Conservation (phyloP, 2,888 invertebrate species). For the Acanthococcus lagerstroemiae region DNA sequence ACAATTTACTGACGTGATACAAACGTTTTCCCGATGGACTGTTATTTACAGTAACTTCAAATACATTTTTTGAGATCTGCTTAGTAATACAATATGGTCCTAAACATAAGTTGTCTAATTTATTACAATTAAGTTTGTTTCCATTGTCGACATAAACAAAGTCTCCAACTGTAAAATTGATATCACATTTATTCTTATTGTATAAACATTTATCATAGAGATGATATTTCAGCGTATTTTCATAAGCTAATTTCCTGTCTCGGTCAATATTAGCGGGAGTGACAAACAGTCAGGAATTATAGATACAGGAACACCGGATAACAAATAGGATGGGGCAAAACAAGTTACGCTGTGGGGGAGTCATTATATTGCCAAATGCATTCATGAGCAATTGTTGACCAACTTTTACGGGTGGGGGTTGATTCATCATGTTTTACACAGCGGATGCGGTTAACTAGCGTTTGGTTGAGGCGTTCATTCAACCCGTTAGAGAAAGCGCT, state of each 20-base stretch:
- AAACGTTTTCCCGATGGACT: not conserved
- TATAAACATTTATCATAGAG: not conserved
- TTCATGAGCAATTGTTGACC: not conserved
- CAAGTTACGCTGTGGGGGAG: not conserved
- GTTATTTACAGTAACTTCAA: not conserved
- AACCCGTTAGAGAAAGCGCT: not conserved
- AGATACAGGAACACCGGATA: not conserved
- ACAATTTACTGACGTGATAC: not conserved
- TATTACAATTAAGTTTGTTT: not conserved
- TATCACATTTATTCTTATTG: not conserved
- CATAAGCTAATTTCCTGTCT: not conserved
- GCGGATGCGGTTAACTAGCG: not conserved
- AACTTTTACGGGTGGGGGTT: not conserved
- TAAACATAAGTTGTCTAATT: not conserved
- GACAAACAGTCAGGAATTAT: not conserved
- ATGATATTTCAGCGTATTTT: not conserved
- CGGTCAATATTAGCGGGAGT: not conserved
- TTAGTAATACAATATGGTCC: too few relatives aligned
- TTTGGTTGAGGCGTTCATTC: not conserved
- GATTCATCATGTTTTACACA: not conserved
- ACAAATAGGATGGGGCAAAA: not conserved
- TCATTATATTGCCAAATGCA: not conserved
- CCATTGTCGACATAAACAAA: not conserved
- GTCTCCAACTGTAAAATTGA: not conserved
- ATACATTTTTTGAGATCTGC: not conserved